Percentiles rank a stretch among this genome's conserved stretches.
These are phyloP conservation scores for Temnopleurus reevesii DNA, from an alignment of 53 echinoderm and acorn worm species.

Conservation along the genomic window DNA sequence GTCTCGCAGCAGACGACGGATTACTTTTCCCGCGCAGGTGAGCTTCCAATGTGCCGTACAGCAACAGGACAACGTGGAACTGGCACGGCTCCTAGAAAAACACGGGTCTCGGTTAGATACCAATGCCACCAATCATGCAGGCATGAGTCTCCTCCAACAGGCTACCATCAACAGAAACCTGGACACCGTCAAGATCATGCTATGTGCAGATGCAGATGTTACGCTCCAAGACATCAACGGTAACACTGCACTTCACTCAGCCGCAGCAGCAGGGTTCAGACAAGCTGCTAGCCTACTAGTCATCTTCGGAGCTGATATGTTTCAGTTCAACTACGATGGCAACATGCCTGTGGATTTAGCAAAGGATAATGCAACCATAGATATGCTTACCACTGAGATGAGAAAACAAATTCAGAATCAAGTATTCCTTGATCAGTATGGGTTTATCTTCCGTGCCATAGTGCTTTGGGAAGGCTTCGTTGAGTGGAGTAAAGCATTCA, in stretches of 20 bases:
- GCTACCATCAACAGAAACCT: conserved; percentile 81
- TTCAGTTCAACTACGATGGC: conserved; percentile 64
- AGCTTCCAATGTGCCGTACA: conserved; percentile 88
- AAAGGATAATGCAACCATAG: conserved; percentile 81
- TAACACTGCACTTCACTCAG: conserved; percentile 83
- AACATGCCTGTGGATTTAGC: conserved; percentile 82
- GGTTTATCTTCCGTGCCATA: conserved; percentile 80
- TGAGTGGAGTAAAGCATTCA: conserved; percentile 39
- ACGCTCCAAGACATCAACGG: conserved; percentile 80
- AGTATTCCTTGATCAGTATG: conserved; percentile 72
- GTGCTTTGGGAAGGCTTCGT: conserved; percentile 68
- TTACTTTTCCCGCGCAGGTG: conserved; percentile 84
- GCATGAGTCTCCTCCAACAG: conserved; percentile 83
- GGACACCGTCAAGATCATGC: conserved; percentile 85
- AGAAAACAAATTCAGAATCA: conserved; percentile 74
- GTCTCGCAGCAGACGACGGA: conserved; percentile 65
- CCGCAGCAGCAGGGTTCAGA: conserved; percentile 73
- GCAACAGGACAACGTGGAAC: conserved; percentile 85
- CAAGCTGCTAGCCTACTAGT: conserved; percentile 84
- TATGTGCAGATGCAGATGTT: conserved; percentile 75
- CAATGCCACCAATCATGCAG: conserved; percentile 73
- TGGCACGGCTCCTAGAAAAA: conserved; percentile 64
- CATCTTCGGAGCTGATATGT: conserved; percentile 82
- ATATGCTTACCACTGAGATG: conserved; percentile 76
- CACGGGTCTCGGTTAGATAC: conserved; percentile 66